Conservation (phyloP, 2,797 vertebrate species). For the Melanotaenia maccullochi region DNA sequence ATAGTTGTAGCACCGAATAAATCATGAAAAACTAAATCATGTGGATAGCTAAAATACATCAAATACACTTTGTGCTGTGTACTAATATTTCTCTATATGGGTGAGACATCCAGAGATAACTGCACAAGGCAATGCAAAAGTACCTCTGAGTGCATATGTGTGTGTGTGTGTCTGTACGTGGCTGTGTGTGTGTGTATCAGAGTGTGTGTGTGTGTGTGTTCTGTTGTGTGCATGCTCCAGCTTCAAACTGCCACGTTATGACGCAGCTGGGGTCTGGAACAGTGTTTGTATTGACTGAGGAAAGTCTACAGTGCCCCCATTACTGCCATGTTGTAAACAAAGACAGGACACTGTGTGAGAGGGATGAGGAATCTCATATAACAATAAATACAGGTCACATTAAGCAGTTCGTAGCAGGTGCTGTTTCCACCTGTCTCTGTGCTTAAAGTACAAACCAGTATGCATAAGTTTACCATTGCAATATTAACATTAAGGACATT, state of each 20-base stretch:
- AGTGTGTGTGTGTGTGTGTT: not conserved
- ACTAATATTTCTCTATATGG: conserved; percentile 65
- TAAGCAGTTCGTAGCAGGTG: conserved; percentile 23
- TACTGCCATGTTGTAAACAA: conserved; percentile 70
- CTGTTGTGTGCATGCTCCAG: conserved; percentile 4
- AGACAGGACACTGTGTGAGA: conserved; percentile 49
- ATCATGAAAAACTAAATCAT: conserved; percentile 42
- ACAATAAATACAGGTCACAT: conserved; percentile 46
- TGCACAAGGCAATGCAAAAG: conserved; percentile 50
- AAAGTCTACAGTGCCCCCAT: conserved; percentile 63
- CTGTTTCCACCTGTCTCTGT: conserved; percentile 1
- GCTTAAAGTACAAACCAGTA: conserved; percentile 2
- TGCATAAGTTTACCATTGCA: not conserved
- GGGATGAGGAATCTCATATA: conserved; percentile 29
- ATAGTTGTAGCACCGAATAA: conserved; percentile 14
- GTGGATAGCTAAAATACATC: conserved; percentile 51
- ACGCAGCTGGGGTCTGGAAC: conserved; percentile 53
- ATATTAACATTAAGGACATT: not conserved
- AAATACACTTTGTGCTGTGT: conserved; percentile 52
- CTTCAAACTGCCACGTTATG: conserved; percentile 46
- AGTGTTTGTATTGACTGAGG: conserved; percentile 74
- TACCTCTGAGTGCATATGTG: conserved; percentile 22
- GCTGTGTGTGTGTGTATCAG: not conserved
- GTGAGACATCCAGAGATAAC: conserved; percentile 56
- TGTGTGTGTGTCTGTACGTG: conserved; percentile 1